Evolutionary conservation across 2,888 invertebrate species (phyloP).

Genomic region (Scaptomyza parva): DNA sequence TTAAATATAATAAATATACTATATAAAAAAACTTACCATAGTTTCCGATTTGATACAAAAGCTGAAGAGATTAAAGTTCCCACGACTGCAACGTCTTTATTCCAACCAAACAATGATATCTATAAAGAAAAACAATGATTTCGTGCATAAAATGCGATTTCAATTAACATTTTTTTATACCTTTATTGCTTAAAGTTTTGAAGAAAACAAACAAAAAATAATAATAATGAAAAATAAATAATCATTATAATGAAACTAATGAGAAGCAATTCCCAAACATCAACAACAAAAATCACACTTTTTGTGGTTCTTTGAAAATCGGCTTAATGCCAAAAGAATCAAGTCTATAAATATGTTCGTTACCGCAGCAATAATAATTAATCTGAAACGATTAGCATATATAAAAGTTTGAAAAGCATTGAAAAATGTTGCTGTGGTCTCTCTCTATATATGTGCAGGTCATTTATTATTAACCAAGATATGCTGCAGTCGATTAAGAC

Average conservation of each 20-base stretch:
- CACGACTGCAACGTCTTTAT: constrained; percentile 16
- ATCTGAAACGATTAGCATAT: constrained; percentile 37
- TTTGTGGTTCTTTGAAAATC: neutral
- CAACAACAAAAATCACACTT: no score
- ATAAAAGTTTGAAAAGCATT: constrained; percentile 23
- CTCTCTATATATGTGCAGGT: constrained; percentile 29
- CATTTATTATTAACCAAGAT: constrained; percentile 53
- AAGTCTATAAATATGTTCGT: constrained; percentile 10
- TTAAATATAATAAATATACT: constrained; percentile 21
- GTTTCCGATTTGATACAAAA: constrained; percentile 20
- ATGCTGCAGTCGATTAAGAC: constrained; percentile 51
- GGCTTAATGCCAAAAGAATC: neutral
- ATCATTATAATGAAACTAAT: neutral
- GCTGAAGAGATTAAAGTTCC: constrained; percentile 22
- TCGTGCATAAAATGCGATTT: constrained; percentile 10
- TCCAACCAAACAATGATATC: neutral
- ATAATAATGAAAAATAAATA: no score
- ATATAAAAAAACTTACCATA: constrained; percentile 7
- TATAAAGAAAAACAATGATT: neutral
- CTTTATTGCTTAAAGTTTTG: neutral
- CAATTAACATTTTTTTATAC: constrained; percentile 11
- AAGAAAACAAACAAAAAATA: no score
- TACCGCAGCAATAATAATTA: constrained; percentile 10
- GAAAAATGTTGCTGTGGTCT: constrained; percentile 15
- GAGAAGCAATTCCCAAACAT: neutral